A percentile compares a stretch with the other conserved stretches of the same genome.
Evolutionary conservation across 1,140 invertebrate species (phyloP).

Genomic region (Drosophila sproati): DNA sequence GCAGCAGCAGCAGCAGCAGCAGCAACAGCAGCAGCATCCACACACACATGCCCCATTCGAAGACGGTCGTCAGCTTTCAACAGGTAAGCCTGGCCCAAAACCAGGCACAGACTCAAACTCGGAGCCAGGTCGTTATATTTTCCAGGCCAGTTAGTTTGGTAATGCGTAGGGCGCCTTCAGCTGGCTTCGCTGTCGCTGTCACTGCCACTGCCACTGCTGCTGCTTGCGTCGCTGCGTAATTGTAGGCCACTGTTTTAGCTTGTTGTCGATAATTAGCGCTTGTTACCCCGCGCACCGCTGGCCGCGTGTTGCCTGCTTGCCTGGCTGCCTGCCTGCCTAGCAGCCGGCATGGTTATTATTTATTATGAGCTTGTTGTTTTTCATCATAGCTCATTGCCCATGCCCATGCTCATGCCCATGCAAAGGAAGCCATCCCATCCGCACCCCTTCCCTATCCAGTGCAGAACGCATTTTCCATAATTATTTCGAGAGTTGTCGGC

Average conservation of each 20-base stretch:
- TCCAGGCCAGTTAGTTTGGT: conserved; percentile 18
- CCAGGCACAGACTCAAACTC: conserved; percentile 7
- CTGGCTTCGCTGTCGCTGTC: conserved; percentile 33
- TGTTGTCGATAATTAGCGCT: conserved; percentile 81
- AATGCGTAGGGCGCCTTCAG: conserved; percentile 55
- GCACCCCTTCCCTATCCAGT: conserved; percentile 37
- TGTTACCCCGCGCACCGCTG: conserved; percentile 66
- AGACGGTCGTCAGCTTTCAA: conserved; percentile 40
- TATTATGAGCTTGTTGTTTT: conserved; percentile 82
- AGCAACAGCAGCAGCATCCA: conserved; percentile 33
- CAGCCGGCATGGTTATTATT: conserved; percentile 71
- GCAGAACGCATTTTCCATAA: conserved; percentile 76
- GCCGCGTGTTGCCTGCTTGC: conserved; percentile 21
- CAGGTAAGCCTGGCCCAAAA: conserved; percentile 35
- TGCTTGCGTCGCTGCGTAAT: conserved; percentile 73
- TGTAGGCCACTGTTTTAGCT: conserved; percentile 81
- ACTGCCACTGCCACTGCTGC: conserved; percentile 15
- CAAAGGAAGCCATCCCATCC: conserved; percentile 65
- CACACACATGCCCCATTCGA: conserved; percentile 25
- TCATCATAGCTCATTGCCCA: conserved; percentile 80
- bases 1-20: conserved; percentile 58
- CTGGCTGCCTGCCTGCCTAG: conserved; percentile 4
- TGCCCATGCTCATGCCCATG: conserved; percentile 61
- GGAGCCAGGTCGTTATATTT: conserved; percentile 31
- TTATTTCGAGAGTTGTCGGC: conserved; percentile 56